These are phyloP conservation scores for Acanthopagrus latus DNA, from an alignment of 2,797 vertebrate species.

Conservation along the genomic window DNA sequence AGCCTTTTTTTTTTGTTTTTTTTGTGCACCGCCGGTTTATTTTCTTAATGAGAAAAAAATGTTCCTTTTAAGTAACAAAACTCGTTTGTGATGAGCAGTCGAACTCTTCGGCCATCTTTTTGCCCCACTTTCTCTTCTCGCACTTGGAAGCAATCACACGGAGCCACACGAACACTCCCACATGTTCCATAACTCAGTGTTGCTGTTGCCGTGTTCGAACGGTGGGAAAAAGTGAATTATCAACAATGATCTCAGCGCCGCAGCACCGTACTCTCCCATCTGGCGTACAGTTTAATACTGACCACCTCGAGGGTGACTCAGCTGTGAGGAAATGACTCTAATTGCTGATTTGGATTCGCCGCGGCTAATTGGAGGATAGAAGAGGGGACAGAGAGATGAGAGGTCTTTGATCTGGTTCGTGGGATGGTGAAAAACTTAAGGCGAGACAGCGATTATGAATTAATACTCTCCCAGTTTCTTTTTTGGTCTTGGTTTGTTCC, in stretches of 20 bases:
- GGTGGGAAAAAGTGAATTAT: constrained; percentile 83
- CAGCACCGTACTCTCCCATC: constrained; percentile 72
- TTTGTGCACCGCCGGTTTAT: not conserved
- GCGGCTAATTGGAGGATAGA: constrained; percentile 22
- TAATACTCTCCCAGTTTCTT: constrained; percentile 21
- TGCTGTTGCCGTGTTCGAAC: constrained; percentile 56
- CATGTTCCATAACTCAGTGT: constrained; percentile 61
- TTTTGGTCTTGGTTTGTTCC: constrained; percentile 32
- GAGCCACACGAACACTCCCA: constrained; percentile 51
- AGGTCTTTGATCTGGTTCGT: constrained; percentile 19
- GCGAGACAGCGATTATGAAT: constrained; percentile 1
- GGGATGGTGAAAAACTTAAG: constrained; percentile 15
- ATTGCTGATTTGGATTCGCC: constrained; percentile 72
- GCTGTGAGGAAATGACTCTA: constrained; percentile 77
- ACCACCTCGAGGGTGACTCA: constrained; percentile 71
- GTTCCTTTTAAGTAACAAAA: constrained; percentile 28
- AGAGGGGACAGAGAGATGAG: constrained; percentile 8
- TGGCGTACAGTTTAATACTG: constrained; percentile 73
- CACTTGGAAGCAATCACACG: constrained; percentile 69
- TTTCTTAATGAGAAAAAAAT: constrained; percentile 11
- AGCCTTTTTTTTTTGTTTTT: too few relatives aligned
- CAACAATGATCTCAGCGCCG: constrained; percentile 81
- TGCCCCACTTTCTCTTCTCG: constrained; percentile 43
- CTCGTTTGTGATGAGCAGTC: constrained; percentile 43
- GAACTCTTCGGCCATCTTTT: constrained; percentile 40